Conservation (phyloP, 2,888 invertebrate species). For the Tetramorium bicarinatum region DNA sequence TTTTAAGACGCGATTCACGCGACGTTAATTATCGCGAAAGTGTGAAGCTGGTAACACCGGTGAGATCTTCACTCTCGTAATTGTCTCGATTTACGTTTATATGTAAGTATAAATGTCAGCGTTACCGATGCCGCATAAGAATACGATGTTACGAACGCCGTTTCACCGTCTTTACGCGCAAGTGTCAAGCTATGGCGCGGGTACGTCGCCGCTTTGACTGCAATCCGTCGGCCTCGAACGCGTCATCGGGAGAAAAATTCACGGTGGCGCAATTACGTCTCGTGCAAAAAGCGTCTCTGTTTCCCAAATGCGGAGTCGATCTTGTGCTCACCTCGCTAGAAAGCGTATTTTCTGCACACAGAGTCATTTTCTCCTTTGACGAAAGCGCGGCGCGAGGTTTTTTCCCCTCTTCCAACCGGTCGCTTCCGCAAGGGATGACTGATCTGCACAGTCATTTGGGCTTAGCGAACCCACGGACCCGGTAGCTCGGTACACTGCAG, state of each 20-base stretch:
- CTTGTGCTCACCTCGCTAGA: conserved; percentile 10
- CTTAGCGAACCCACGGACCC: background rate
- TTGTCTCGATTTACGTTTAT: conserved; percentile 26
- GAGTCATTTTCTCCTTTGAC: conserved; percentile 45
- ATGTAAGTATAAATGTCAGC: conserved; percentile 28
- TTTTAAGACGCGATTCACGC: background rate
- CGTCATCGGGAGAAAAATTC: conserved; percentile 41
- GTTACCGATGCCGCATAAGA: background rate
- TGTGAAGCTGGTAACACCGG: background rate
- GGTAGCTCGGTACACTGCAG: background rate
- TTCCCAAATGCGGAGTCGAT: conserved; percentile 27
- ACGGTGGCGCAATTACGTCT: conserved; percentile 11
- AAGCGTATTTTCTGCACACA: conserved; percentile 38
- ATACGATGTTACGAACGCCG: background rate
- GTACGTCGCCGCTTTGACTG: background rate
- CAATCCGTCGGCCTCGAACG: conserved; percentile 13
- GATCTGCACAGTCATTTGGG: conserved; percentile 10
- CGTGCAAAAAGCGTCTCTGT: background rate
- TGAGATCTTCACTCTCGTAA: background rate
- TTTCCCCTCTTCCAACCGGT: background rate
- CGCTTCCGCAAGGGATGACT: conserved; percentile 7
- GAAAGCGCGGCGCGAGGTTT: background rate
- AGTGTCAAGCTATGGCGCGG: background rate
- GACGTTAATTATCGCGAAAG: conserved; percentile 19
- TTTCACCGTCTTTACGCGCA: background rate